Conservation (phyloP, 2,797 vertebrate species). For the Acanthurus leucopareius region DNA sequence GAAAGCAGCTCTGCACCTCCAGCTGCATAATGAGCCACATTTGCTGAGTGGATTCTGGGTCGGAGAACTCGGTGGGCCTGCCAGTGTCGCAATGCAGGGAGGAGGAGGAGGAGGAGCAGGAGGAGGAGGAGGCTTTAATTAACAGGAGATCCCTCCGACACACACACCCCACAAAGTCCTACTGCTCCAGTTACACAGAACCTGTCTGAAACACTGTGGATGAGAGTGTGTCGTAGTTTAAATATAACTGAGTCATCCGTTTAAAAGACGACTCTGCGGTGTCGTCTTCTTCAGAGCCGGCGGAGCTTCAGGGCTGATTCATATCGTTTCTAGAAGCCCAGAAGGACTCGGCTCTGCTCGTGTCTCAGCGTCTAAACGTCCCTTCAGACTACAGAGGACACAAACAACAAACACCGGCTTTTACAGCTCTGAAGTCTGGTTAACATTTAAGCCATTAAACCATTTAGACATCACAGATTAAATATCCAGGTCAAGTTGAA, state of each 20-base stretch:
- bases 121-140: conserved; percentile 47
- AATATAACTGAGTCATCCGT: conserved; percentile 50
- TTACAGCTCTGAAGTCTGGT: background rate
- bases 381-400: background rate
- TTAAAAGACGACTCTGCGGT: conserved; percentile 23
- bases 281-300: conserved; percentile 7
- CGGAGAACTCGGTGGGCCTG: conserved; percentile 64
- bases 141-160: conserved; percentile 51
- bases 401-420: background rate
- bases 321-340: conserved; percentile 23
- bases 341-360: conserved; percentile 4
- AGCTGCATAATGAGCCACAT: conserved; percentile 59
- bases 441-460: too few species aligned
- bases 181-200: conserved; percentile 43
- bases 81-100: conserved; percentile 83
- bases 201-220: background rate
- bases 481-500: background rate
- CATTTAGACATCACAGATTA: too few species aligned
- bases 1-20: conserved; percentile 32
- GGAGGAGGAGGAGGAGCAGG: conserved; percentile 39
- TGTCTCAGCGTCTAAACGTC: background rate
- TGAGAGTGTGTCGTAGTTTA: background rate
- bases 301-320: background rate
- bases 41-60: conserved; percentile 72
- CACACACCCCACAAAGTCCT: conserved; percentile 43